Evolutionary conservation across 1,140 invertebrate genomes (phyloP).

Genomic region (Zaprionus vittiger): DNA sequence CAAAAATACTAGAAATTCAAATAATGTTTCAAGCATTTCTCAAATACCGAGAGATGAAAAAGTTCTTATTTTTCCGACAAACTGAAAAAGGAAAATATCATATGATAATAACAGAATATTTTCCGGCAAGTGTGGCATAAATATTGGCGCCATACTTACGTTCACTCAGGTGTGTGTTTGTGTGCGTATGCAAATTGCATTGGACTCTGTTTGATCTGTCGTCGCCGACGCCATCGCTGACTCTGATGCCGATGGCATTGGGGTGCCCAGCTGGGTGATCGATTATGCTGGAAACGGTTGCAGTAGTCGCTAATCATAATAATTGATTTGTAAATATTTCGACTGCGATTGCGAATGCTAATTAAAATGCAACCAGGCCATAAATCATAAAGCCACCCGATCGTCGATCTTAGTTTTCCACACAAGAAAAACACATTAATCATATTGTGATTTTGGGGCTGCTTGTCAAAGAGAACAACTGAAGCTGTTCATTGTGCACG

Average conservation of each 20-base stretch:
- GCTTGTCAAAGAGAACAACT: neutral
- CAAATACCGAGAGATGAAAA: neutral
- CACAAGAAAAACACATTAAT: conserved; percentile 8
- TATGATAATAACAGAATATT: conserved; percentile 8
- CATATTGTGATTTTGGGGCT: neutral
- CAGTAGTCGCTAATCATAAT: conserved; percentile 67
- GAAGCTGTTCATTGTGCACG: neutral
- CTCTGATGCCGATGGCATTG: conserved; percentile 21
- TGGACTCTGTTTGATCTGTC: conserved; percentile 37
- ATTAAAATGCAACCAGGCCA: conserved; percentile 56
- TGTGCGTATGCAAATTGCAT: conserved; percentile 38
- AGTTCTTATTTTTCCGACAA: neutral
- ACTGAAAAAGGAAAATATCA: conserved; percentile 3
- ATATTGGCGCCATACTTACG: neutral
- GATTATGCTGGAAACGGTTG: conserved; percentile 74
- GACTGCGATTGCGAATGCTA: conserved; percentile 68
- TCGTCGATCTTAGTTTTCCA: conserved; percentile 10
- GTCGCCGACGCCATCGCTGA: conserved; percentile 34
- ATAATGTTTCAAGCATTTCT: neutral
- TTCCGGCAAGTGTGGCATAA: conserved; percentile 12
- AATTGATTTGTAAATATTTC: conserved; percentile 82
- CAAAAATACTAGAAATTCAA: neutral
- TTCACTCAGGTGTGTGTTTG: conserved; percentile 3
- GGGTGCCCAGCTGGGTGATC: conserved; percentile 67
- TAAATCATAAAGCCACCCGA: conserved; percentile 51